Evolutionary conservation across 2,888 invertebrate species (phyloP).

Genomic region (Latheticus oryzae): DNA sequence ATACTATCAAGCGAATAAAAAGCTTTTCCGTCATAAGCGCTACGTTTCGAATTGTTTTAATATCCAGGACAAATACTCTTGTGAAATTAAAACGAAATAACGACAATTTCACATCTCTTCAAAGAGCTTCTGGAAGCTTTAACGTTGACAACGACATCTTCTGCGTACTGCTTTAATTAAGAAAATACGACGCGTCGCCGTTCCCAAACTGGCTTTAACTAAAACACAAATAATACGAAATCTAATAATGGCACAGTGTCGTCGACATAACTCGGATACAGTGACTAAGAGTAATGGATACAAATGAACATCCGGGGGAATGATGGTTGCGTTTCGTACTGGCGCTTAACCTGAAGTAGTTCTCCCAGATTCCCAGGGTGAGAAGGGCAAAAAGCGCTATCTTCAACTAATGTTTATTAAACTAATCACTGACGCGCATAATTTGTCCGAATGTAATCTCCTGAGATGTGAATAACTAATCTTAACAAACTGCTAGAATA

Average conservation of each 20-base stretch:
- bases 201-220: constrained; percentile 43
- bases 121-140: constrained; percentile 1
- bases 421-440: constrained; percentile 63
- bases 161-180: constrained; percentile 41
- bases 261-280: constrained; percentile 38
- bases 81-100: constrained; percentile 22
- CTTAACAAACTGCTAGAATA: constrained; percentile 62
- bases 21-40: too few relatives aligned
- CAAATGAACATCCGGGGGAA: constrained; percentile 44
- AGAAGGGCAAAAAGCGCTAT: constrained; percentile 39
- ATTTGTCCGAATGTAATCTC: constrained; percentile 63
- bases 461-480: constrained; percentile 59
- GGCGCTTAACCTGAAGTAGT: constrained; percentile 31
- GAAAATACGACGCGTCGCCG: constrained; percentile 34
- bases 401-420: constrained; percentile 61
- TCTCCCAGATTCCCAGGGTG: constrained; percentile 20
- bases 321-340: constrained; percentile 39
- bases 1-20: too few relatives aligned
- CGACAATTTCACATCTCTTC: constrained; percentile 1
- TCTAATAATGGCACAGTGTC: constrained; percentile 46
- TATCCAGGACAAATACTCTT: constrained; percentile 15
- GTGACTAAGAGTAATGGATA: constrained; percentile 46
- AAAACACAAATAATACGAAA: constrained; percentile 47
- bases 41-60: constrained; percentile 19
- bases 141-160: constrained; percentile 1